phyloP scores from a whole-genome alignment of 2,113 vertebrate genomes.

The Vanacampus margaritifer region DNA sequence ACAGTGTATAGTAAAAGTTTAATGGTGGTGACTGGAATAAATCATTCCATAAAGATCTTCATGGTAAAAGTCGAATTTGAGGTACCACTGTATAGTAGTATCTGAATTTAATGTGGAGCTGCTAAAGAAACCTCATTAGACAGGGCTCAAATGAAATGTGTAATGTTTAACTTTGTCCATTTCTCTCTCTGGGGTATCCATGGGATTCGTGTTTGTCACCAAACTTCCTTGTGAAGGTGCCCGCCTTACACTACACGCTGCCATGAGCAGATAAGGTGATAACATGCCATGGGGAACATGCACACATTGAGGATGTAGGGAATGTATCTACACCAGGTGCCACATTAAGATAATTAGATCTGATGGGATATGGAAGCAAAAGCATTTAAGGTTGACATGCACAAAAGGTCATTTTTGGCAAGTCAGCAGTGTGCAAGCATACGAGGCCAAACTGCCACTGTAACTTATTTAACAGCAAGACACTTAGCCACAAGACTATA shows the following conservation, averaged over 20 bases:
- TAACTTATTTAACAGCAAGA: background rate
- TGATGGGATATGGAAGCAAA: slow-evolving; percentile 12
- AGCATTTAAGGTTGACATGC: slow-evolving; percentile 36
- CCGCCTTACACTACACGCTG: slow-evolving; percentile 6
- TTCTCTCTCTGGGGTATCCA: slow-evolving; percentile 64
- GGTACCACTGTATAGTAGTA: background rate
- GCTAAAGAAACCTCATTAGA: background rate
- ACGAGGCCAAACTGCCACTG: background rate
- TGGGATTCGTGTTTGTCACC: slow-evolving; percentile 31
- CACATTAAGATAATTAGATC: slow-evolving; percentile 19
- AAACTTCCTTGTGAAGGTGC: slow-evolving; percentile 13
- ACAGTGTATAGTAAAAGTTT: background rate
- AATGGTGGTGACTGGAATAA: background rate
- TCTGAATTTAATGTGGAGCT: background rate
- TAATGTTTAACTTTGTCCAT: slow-evolving; percentile 88
- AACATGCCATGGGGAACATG: slow-evolving; percentile 52
- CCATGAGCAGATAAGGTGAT: slow-evolving; percentile 7
- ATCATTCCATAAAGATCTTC: background rate
- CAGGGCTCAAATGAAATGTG: background rate
- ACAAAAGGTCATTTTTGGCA: background rate
- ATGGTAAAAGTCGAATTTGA: background rate
- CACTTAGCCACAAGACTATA: background rate
- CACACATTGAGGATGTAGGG: slow-evolving; percentile 30
- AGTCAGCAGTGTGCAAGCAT: slow-evolving; percentile 4
- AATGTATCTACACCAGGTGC: slow-evolving; percentile 15